phyloP scores from a whole-genome alignment of 1,140 invertebrate species.

The Papilio aristodemus region DNA sequence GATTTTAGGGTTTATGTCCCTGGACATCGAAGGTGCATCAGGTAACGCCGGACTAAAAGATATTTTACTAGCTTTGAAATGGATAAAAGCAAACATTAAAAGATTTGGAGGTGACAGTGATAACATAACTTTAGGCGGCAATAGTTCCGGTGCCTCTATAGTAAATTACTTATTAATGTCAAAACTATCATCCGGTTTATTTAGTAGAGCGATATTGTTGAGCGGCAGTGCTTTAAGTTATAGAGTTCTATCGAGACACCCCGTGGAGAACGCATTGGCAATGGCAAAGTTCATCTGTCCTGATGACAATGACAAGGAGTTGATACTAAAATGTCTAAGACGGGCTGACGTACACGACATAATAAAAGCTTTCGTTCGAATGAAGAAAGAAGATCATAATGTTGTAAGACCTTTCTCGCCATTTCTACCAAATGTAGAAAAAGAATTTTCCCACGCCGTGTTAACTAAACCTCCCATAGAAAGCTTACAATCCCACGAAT shows the following conservation, averaged over 20 bases:
- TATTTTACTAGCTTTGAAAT: slow-evolving; percentile 84
- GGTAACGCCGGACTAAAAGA: slow-evolving; percentile 88
- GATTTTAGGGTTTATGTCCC: slow-evolving; percentile 84
- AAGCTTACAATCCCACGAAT: slow-evolving; percentile 34
- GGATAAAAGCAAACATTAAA: slow-evolving; percentile 86
- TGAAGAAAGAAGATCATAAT: slow-evolving; percentile 34
- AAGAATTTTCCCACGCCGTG: slow-evolving; percentile 36
- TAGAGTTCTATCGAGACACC: slow-evolving; percentile 39
- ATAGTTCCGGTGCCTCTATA: slow-evolving; percentile 65
- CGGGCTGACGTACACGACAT: slow-evolving; percentile 38
- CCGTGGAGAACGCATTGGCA: slow-evolving; percentile 33
- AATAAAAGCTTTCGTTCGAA: slow-evolving; percentile 37
- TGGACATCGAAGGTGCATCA: slow-evolving; percentile 80
- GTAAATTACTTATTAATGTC: slow-evolving; percentile 49
- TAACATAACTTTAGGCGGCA: slow-evolving; percentile 68
- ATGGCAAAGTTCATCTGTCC: slow-evolving; percentile 36
- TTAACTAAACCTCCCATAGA: slow-evolving; percentile 38
- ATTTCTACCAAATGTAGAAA: slow-evolving; percentile 41
- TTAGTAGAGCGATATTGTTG: slow-evolving; percentile 42
- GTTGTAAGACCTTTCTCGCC: slow-evolving; percentile 38
- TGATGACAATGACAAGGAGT: slow-evolving; percentile 24
- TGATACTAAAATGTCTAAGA: slow-evolving; percentile 35
- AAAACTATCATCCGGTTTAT: slow-evolving; percentile 43
- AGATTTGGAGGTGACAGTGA: slow-evolving; percentile 34
- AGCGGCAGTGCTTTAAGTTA: slow-evolving; percentile 46